These are phyloP conservation scores for Phasia obesa DNA, from an alignment of 2,888 invertebrate genomes.

Conservation along the genomic window DNA sequence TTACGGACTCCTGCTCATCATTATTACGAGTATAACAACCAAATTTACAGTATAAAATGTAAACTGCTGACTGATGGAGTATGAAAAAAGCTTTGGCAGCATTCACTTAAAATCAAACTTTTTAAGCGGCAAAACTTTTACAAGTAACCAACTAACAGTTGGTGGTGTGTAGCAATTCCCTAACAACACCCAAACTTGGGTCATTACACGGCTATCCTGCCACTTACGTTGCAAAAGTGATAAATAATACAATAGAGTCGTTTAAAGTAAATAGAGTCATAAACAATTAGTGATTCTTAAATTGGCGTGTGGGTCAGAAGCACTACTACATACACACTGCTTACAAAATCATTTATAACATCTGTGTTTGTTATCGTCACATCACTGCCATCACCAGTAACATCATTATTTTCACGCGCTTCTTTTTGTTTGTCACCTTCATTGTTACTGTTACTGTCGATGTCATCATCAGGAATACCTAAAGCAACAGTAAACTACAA, in stretches of 20 bases:
- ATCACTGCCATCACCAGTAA: conserved; percentile 36
- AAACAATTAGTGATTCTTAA: conserved; percentile 67
- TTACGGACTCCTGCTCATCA: conserved; percentile 36
- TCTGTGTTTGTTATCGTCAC: conserved; percentile 55
- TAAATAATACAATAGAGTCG: conserved; percentile 16
- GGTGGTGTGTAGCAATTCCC: conserved; percentile 31
- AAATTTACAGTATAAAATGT: conserved; percentile 50
- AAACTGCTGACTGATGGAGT: conserved; percentile 23
- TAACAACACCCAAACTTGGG: neutral
- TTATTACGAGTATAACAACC: conserved; percentile 41
- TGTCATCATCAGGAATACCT: conserved; percentile 3
- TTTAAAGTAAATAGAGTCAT: conserved; percentile 38
- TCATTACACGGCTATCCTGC: neutral
- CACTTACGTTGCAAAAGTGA: neutral
- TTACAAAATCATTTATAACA: conserved; percentile 50
- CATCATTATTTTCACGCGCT: neutral
- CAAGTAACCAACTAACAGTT: conserved; percentile 37
- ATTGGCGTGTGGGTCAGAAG: conserved; percentile 64
- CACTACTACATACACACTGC: conserved; percentile 16
- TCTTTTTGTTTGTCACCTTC: neutral
- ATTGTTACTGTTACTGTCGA: neutral
- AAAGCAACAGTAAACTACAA: neutral
- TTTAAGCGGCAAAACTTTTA: conserved; percentile 16
- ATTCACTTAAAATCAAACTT: too few relatives aligned
- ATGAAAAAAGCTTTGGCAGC: conserved; percentile 28